Percentiles rank a stretch among this genome's conserved stretches.
These are phyloP conservation scores for Rhinella marina DNA, from an alignment of 2,797 vertebrate genomes.

Conservation along the genomic window DNA sequence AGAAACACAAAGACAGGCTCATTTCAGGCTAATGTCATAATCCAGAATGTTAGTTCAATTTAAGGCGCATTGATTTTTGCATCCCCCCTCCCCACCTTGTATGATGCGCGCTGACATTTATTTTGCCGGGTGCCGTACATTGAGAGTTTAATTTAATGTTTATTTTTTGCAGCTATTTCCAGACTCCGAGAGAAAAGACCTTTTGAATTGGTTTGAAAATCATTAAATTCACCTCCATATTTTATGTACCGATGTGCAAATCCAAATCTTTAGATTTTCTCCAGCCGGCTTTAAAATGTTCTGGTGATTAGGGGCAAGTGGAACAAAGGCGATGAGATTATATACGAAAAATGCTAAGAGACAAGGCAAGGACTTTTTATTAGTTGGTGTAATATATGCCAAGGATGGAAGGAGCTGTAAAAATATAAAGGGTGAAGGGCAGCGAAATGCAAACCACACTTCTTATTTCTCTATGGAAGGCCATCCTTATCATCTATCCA, in stretches of 20 bases:
- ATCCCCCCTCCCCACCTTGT: slow-evolving; percentile 45
- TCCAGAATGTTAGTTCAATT: slow-evolving; percentile 58
- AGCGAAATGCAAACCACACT: neutral
- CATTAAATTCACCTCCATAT: slow-evolving; percentile 58
- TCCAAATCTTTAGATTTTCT: slow-evolving; percentile 30
- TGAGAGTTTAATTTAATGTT: slow-evolving; percentile 59
- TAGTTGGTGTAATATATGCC: neutral
- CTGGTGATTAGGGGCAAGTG: slow-evolving; percentile 20
- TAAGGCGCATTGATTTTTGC: slow-evolving; percentile 66
- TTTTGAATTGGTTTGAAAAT: slow-evolving; percentile 57
- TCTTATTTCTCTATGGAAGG: neutral
- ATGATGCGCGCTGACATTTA: slow-evolving; percentile 60
- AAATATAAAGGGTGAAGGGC: neutral
- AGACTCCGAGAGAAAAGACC: slow-evolving; percentile 49
- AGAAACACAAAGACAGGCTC: slow-evolving; percentile 22
- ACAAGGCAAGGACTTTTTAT: neutral
- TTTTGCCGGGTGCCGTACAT: slow-evolving; percentile 58
- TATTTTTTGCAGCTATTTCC: slow-evolving; percentile 53
- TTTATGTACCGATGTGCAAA: slow-evolving; percentile 43
- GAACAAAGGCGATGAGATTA: slow-evolving; percentile 39
- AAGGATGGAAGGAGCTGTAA: neutral
- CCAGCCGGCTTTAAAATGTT: slow-evolving; percentile 30
- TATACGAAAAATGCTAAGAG: slow-evolving; percentile 3
- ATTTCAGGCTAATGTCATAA: slow-evolving; percentile 59
- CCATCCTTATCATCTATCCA: neutral